Conservation (phyloP, 2,797 vertebrate species). For the Sebastes ruberrimus region DNA sequence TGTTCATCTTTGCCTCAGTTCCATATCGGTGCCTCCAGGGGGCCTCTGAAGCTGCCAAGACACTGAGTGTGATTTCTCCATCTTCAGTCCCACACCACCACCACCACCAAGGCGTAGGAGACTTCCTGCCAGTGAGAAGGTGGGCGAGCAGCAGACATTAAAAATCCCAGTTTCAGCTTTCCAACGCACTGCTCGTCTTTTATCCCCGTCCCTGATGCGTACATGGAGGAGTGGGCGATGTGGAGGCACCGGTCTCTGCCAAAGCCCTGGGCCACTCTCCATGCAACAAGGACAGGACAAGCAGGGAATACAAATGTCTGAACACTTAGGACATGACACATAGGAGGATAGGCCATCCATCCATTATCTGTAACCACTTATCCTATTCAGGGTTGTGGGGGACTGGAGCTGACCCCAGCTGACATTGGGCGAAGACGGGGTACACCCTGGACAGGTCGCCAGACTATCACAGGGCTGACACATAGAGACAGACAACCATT, state of each 20-base stretch:
- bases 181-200: conserved; percentile 47
- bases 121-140: conserved; percentile 71
- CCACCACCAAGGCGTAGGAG: conserved; percentile 60
- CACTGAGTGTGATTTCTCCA: conserved; percentile 67
- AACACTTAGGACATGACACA: background rate
- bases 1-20: conserved; percentile 51
- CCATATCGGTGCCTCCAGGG: conserved; percentile 59
- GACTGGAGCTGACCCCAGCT: no score
- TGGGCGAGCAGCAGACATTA: conserved; percentile 71
- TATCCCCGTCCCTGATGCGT: conserved; percentile 54
- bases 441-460: no score
- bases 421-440: no score
- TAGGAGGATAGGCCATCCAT: background rate
- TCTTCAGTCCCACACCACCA: conserved; percentile 64
- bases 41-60: conserved; percentile 66
- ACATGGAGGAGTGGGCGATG: conserved; percentile 59
- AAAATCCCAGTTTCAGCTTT: conserved; percentile 42
- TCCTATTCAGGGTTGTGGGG: no score
- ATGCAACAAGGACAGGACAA: conserved; percentile 9
- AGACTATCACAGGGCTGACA: no score
- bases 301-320: conserved; percentile 4
- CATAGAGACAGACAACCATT: no score
- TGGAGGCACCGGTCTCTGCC: conserved; percentile 35
- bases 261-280: conserved; percentile 29
- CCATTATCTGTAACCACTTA: no score